These are phyloP conservation scores for Lepidochitona cinerea DNA, from an alignment of 2,888 invertebrate genomes.

Conservation along the genomic window DNA sequence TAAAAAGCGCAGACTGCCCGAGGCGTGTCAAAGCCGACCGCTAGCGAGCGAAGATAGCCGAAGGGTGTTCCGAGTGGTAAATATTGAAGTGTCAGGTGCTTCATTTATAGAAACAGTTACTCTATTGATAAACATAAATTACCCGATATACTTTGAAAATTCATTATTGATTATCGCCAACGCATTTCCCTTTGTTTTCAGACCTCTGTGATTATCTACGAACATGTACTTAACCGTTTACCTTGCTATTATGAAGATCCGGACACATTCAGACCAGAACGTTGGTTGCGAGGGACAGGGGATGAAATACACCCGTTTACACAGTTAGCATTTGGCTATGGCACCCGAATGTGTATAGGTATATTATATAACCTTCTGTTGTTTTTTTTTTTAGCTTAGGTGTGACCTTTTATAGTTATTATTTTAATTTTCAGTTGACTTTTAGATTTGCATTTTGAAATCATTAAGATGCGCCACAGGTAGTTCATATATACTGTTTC, in stretches of 20 bases:
- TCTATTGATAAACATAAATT: background rate
- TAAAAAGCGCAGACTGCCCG: too few relatives aligned
- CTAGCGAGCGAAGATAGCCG: too few relatives aligned
- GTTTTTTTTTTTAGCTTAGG: background rate
- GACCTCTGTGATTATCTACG: slow-evolving; percentile 9
- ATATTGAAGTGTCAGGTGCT: too few relatives aligned
- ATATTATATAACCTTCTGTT: too few relatives aligned
- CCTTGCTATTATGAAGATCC: slow-evolving; percentile 22
- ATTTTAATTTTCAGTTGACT: background rate
- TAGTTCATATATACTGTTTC: background rate
- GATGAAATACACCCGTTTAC: slow-evolving; percentile 6
- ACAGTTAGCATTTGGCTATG: slow-evolving; percentile 10
- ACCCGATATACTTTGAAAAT: background rate
- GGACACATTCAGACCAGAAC: slow-evolving; percentile 10
- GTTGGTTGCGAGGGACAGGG: slow-evolving; percentile 8
- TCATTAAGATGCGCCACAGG: background rate
- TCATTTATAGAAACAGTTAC: background rate
- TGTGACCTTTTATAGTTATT: background rate
- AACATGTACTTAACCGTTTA: slow-evolving; percentile 18
- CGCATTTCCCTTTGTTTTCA: background rate
- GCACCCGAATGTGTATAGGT: slow-evolving; percentile 14
- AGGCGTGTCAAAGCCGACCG: background rate
- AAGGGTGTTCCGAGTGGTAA: too few relatives aligned
- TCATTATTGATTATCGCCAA: background rate
- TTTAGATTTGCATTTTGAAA: background rate